A percentile compares a stretch with the other conserved stretches of the same genome.
Conservation (phyloP, 2,797 vertebrate species). For the Zenarchopterus dispar region DNA sequence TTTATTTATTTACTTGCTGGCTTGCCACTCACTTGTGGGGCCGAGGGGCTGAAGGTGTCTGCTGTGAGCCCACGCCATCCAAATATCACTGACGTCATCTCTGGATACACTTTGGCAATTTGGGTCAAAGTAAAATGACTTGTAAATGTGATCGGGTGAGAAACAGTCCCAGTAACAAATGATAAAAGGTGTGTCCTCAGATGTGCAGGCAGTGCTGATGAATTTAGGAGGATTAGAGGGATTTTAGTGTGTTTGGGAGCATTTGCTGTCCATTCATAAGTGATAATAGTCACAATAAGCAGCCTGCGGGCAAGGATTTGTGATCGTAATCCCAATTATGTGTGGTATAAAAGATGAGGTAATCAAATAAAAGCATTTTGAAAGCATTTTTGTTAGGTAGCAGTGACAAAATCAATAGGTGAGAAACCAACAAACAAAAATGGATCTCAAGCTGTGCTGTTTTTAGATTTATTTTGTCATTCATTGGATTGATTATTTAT, state of each 20-base stretch:
- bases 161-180: no score
- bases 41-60: not conserved
- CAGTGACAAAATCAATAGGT: not conserved
- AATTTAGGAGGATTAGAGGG: slow-evolving; percentile 45
- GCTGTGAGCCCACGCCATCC: slow-evolving; percentile 7
- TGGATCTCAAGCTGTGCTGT: not conserved
- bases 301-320: not conserved
- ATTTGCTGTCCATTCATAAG: no score
- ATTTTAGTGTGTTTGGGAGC: no score
- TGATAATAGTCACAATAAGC: no score
- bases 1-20: slow-evolving; percentile 1
- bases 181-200: slow-evolving; percentile 4
- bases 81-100: slow-evolving; percentile 29
- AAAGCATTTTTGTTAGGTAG: not conserved
- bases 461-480: slow-evolving; percentile 4
- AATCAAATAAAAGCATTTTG: not conserved
- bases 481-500: slow-evolving; percentile 32
- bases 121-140: no score
- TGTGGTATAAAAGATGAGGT: slow-evolving; percentile 9
- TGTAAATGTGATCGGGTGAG: no score
- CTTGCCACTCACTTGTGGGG: slow-evolving; percentile 23
- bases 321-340: slow-evolving; percentile 15
- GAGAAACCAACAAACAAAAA: slow-evolving; percentile 1
- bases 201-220: slow-evolving; percentile 27
- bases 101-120: not conserved